phyloP scores from a whole-genome alignment of 2,113 vertebrate genomes.

The Anhinga rufa region DNA sequence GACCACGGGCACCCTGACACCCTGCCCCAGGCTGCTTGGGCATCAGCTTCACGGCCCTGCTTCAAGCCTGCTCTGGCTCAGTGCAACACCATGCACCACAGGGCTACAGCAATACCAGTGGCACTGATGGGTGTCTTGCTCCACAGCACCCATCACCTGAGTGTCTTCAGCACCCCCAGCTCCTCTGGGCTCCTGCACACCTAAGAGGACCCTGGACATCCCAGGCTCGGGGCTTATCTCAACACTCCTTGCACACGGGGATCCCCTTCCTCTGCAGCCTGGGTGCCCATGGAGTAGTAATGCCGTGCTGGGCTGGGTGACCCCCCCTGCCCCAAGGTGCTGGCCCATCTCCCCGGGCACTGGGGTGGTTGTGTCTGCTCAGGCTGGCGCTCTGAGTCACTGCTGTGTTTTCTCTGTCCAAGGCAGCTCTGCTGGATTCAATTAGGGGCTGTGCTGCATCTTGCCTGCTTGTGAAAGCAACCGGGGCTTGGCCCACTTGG shows the following conservation, averaged over 20 bases:
- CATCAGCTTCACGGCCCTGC: background rate
- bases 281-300: too few relatives aligned
- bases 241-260: rapidly evolving
- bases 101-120: background rate
- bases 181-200: background rate
- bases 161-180: background rate
- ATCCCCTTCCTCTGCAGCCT: background rate
- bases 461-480: background rate
- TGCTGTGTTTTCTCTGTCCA: background rate
- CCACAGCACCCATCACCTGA: background rate
- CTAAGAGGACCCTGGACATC: background rate
- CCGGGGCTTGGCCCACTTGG: background rate
- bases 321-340: background rate
- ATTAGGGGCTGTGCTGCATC: background rate
- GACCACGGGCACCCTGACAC: background rate
- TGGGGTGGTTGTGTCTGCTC: background rate
- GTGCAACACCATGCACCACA: rapidly evolving
- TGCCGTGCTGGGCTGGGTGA: background rate
- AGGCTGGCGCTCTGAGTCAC: background rate
- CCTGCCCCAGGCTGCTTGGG: background rate
- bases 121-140: background rate
- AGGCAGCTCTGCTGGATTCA: constrained; percentile 22
- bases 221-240: background rate
- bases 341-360: background rate
- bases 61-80: background rate